Evolutionary conservation across 2,113 vertebrate species (phyloP).

Genomic region (Macquaria australasica): DNA sequence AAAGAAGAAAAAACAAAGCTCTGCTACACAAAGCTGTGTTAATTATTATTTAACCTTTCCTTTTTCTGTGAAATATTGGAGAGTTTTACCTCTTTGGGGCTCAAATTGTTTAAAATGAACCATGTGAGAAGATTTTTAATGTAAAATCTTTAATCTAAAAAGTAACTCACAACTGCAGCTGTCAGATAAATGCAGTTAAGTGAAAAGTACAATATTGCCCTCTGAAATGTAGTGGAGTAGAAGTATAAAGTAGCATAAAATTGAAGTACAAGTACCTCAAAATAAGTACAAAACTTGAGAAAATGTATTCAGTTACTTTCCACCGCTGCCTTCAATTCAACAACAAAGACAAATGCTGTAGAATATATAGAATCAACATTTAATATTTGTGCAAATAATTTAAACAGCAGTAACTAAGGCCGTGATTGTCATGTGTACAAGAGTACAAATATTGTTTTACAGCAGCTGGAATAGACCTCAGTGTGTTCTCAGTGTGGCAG

Average conservation of each 20-base stretch:
- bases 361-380: slow-evolving; percentile 30
- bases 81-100: too few species aligned
- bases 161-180: not conserved
- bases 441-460: slow-evolving; percentile 61
- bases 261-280: not conserved
- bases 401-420: slow-evolving; percentile 33
- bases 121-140: not conserved
- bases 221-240: not conserved
- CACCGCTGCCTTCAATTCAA: not conserved
- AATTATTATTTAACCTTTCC: too few species aligned
- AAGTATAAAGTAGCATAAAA: not conserved
- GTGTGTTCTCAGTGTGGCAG: slow-evolving; percentile 28
- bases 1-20: too few species aligned
- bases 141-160: not conserved
- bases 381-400: slow-evolving; percentile 53
- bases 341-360: not conserved
- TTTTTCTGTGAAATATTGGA: too few species aligned
- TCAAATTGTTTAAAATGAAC: too few species aligned
- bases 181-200: not conserved
- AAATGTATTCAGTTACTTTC: not conserved
- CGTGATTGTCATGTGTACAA: slow-evolving; percentile 28
- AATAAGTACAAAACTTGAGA: too few species aligned
- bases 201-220: not conserved
- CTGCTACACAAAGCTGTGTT: too few species aligned
- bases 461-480: slow-evolving; percentile 38